phyloP scores from a whole-genome alignment of 2,113 vertebrate genomes.

The Cebus imitator region DNA sequence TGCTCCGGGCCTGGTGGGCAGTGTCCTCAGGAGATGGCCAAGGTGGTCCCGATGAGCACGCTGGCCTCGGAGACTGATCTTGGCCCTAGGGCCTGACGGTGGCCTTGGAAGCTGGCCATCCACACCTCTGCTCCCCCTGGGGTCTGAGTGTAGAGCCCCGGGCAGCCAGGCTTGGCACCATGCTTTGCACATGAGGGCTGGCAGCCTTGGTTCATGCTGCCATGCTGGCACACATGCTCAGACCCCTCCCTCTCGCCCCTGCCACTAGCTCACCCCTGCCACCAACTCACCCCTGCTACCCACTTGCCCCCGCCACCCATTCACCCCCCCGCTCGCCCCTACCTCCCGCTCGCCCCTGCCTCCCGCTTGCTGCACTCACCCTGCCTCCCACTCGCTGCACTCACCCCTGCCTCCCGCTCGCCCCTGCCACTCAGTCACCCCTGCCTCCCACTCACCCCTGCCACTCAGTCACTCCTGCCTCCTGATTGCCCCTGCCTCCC shows the following conservation, averaged over 20 bases:
- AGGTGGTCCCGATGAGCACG: not conserved
- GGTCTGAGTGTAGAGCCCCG: accelerated
- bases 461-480: too few species aligned
- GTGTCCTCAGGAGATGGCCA: not conserved
- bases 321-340: too few species aligned
- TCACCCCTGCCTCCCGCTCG: too few species aligned
- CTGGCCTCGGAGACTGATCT: not conserved
- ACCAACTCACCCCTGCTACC: accelerated
- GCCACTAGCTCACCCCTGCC: too few species aligned
- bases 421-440: not conserved
- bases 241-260: too few species aligned
- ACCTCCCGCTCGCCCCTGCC: too few species aligned
- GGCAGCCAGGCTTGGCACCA: accelerated
- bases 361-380: too few species aligned
- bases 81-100: accelerated
- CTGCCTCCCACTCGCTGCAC: too few species aligned
- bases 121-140: accelerated
- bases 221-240: not conserved
- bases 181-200: not conserved
- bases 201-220: accelerated
- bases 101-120: accelerated
- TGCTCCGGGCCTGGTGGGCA: accelerated
- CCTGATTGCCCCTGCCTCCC: accelerated
- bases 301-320: accelerated
- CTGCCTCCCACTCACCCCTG: too few species aligned